These are phyloP conservation scores for Agriopis leucophaearia DNA, from an alignment of 2,888 invertebrate genomes.

Conservation along the genomic window DNA sequence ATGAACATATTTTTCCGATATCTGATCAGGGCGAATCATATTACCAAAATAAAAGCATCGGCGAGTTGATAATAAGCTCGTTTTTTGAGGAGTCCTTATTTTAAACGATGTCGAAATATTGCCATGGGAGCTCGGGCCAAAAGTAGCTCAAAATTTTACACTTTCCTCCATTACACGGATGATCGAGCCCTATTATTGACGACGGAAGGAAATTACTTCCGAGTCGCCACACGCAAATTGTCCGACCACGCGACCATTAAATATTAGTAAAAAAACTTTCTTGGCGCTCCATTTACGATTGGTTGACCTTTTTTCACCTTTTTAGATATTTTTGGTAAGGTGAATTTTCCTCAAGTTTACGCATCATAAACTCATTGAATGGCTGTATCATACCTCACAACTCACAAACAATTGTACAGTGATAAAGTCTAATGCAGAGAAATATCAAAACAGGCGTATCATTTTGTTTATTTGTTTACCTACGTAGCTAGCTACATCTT, in stretches of 20 bases:
- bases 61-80: slow-evolving; percentile 23
- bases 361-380: slow-evolving; percentile 28
- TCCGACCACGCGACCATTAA: slow-evolving; percentile 45
- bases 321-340: slow-evolving; percentile 5
- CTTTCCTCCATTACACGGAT: slow-evolving; percentile 58
- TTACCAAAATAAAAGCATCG: slow-evolving; percentile 27
- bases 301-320: slow-evolving; percentile 32
- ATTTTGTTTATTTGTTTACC: neutral
- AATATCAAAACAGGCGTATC: neutral
- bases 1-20: slow-evolving; percentile 20
- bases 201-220: slow-evolving; percentile 69
- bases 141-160: slow-evolving; percentile 63
- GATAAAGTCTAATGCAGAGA: neutral
- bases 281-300: slow-evolving; percentile 35
- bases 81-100: slow-evolving; percentile 30
- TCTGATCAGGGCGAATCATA: slow-evolving; percentile 4
- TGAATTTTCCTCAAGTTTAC: slow-evolving; percentile 23
- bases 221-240: slow-evolving; percentile 66
- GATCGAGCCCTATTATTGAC: slow-evolving; percentile 63
- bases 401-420: slow-evolving; percentile 12
- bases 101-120: slow-evolving; percentile 43
- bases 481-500: neutral
- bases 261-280: slow-evolving; percentile 42
- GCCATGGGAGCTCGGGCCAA: slow-evolving; percentile 40
- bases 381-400: slow-evolving; percentile 20